Conservation (phyloP, 2,797 vertebrate species). For the Alexandromys oeconomus region DNA sequence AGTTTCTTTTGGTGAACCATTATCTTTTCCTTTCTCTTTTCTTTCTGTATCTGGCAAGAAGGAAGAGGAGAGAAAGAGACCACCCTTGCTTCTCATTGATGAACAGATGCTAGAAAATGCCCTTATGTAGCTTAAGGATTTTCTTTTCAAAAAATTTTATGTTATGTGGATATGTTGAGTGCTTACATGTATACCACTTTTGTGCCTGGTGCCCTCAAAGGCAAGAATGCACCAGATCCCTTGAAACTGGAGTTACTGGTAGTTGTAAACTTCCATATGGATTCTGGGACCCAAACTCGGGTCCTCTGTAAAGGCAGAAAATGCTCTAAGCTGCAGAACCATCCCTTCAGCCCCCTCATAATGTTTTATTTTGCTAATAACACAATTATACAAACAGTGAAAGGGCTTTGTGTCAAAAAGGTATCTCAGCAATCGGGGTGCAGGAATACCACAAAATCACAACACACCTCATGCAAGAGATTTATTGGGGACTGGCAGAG, state of each 20-base stretch:
- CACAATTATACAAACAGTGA: neutral
- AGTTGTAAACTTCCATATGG: neutral
- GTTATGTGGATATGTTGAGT: neutral
- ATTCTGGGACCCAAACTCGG: neutral
- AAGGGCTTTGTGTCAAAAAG: neutral
- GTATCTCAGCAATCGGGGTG: neutral
- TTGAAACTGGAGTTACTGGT: neutral
- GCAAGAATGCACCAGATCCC: neutral
- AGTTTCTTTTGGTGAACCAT: neutral
- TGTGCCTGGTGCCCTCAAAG: neutral
- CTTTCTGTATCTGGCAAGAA: neutral
- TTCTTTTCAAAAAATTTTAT: neutral
- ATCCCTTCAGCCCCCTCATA: neutral
- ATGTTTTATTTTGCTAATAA: neutral
- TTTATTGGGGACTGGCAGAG: neutral
- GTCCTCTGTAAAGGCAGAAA: neutral
- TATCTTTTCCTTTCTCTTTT: conserved; percentile 26
- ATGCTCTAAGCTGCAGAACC: neutral
- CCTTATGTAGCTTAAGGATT: neutral
- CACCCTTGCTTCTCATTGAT: neutral
- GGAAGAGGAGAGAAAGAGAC: neutral
- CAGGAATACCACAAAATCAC: neutral
- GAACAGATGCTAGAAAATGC: conserved; percentile 16
- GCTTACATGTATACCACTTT: neutral
- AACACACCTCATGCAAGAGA: neutral